A percentile compares a stretch with the other conserved stretches of the same genome.
phyloP scores from a whole-genome alignment of 2,113 vertebrate genomes.

The Mesembrinibis cayennensis region DNA sequence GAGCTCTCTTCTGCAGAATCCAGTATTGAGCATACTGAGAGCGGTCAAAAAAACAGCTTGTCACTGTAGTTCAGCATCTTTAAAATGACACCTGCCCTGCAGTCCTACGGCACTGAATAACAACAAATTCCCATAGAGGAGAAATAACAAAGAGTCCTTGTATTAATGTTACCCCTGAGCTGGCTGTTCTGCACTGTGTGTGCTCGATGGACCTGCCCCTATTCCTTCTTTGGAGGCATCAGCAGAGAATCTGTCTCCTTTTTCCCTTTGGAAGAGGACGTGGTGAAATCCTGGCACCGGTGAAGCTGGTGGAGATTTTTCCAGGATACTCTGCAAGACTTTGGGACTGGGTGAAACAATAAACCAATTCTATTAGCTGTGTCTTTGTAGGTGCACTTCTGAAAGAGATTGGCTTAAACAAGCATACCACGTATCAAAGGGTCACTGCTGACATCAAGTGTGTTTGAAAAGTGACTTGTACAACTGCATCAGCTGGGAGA shows the following conservation, averaged over 20 bases:
- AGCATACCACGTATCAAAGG: background rate
- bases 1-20: background rate
- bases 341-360: background rate
- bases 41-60: background rate
- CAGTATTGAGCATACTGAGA: background rate
- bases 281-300: background rate
- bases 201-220: background rate
- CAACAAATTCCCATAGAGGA: background rate
- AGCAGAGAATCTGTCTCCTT: background rate
- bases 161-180: background rate
- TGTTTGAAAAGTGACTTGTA: background rate
- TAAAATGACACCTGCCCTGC: background rate
- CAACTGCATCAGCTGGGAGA: background rate
- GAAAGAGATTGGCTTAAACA: background rate
- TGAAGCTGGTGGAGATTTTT: accelerated
- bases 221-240: background rate
- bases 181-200: background rate
- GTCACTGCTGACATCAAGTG: background rate
- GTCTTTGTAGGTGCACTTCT: background rate
- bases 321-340: background rate
- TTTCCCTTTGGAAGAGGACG: background rate
- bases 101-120: background rate
- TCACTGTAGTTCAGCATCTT: background rate
- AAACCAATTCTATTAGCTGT: background rate
- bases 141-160: background rate